These are phyloP conservation scores for Calameuta filiformis DNA, from an alignment of 2,888 invertebrate species.

Conservation along the genomic window DNA sequence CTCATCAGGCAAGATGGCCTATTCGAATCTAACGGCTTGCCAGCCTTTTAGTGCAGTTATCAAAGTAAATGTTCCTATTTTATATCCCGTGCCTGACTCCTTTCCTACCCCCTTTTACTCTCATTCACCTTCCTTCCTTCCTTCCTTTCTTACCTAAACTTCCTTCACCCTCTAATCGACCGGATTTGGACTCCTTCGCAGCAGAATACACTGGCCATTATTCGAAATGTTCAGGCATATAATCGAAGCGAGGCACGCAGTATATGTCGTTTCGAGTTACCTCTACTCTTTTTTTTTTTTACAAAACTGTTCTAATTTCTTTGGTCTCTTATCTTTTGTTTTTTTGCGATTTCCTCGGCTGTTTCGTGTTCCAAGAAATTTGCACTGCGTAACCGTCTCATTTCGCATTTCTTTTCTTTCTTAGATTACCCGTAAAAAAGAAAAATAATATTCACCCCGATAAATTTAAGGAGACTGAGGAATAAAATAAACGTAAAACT, in stretches of 20 bases:
- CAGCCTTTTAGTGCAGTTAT: neutral
- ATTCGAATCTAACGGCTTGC: conserved; percentile 41
- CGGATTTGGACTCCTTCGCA: neutral
- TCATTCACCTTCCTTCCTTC: conserved; percentile 7
- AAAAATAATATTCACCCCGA: neutral
- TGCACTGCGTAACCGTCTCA: neutral
- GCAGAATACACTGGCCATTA: neutral
- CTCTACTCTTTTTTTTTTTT: neutral
- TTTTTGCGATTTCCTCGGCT: neutral
- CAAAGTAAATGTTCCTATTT: neutral
- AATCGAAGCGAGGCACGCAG: neutral
- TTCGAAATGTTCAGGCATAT: neutral
- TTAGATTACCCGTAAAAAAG: neutral
- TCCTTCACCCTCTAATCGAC: neutral
- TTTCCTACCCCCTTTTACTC: conserved; percentile 11
- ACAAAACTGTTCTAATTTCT: neutral
- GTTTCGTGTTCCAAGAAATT: neutral
- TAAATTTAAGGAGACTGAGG: neutral
- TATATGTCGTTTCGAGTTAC: neutral
- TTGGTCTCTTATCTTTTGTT: neutral
- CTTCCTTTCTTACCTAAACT: conserved; percentile 8
- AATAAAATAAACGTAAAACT: neutral
- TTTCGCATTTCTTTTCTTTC: neutral
- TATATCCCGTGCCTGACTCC: conserved; percentile 9
- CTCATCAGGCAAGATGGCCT: conserved; percentile 28